Conservation (phyloP, 2,113 vertebrate genomes). For the Neomonachus schauinslandi region DNA sequence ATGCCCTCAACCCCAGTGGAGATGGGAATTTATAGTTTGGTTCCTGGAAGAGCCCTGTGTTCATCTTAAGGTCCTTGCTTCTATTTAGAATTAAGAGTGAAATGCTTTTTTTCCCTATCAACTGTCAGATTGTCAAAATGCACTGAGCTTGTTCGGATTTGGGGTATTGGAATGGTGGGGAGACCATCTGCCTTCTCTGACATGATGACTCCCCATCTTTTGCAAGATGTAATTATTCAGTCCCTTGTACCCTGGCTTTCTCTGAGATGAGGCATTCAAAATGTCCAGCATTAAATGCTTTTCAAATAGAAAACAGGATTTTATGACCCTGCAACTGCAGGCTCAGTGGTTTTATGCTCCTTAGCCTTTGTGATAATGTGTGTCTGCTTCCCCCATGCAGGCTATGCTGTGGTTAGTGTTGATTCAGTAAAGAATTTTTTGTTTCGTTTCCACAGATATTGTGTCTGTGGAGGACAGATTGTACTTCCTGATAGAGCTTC, state of each 20-base stretch:
- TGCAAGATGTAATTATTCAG: slow-evolving; percentile 81
- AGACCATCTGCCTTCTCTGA: slow-evolving; percentile 82
- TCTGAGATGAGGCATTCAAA: slow-evolving; percentile 81
- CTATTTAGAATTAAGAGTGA: slow-evolving; percentile 77
- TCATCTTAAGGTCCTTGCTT: slow-evolving; percentile 74
- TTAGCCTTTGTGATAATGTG: slow-evolving; percentile 76
- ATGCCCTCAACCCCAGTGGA: slow-evolving; percentile 15
- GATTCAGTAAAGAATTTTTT: slow-evolving; percentile 81
- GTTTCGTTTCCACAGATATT: slow-evolving; percentile 77
- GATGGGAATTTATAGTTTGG: slow-evolving; percentile 75
- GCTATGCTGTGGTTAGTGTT: slow-evolving; percentile 75
- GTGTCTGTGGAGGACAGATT: slow-evolving; percentile 76
- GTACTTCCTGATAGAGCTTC: slow-evolving; percentile 73
- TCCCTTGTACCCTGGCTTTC: slow-evolving; percentile 78
- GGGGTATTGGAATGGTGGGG: slow-evolving; percentile 63
- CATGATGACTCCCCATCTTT: slow-evolving; percentile 81
- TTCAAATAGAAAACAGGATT: slow-evolving; percentile 83
- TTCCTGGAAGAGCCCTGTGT: slow-evolving; percentile 38
- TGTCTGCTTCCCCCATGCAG: slow-evolving; percentile 64
- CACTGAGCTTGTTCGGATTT: slow-evolving; percentile 70
- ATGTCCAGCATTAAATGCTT: slow-evolving; percentile 82
- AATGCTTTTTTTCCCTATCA: slow-evolving; percentile 77
- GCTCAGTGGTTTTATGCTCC: slow-evolving; percentile 83
- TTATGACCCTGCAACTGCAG: slow-evolving; percentile 84
- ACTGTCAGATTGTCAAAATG: slow-evolving; percentile 82